Evolutionary conservation across 1,140 invertebrate genomes (phyloP), one percentile per base, ranked within the genome.

Genomic region (Lysiphlebus fabarum): DNA sequence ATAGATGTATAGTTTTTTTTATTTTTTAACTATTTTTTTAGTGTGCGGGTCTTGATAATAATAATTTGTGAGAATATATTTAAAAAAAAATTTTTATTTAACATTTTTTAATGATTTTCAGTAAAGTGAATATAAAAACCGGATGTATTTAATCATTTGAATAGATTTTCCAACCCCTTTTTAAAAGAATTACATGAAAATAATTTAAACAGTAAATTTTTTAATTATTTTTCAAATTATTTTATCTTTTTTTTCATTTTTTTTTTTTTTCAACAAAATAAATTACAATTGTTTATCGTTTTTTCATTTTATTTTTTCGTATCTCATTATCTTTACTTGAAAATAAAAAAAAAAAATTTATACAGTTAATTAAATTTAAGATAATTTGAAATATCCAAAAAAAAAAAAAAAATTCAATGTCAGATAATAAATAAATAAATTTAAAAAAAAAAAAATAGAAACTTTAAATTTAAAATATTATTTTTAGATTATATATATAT

Each of bases 91-190:
- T 26, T 26, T 26, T 26, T 26, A 26, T 26, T 26, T 26, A 26
- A 12, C 38, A 14, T 57, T 38, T 12, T 48, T 41, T 57, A n/a
- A 57, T 17, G 43, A 56, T 36, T 45, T n/a, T 47, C 26, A 11
- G 38, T 40, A 8, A 48, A 17, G 54, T 54, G 45, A 55, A 7
- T 34, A 48, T 38, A 55, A n/a, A 50, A 37, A 60, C 58, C 58
- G 58, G 58, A 60, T 60, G 53, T 48, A 42, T 12, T 50, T 47
- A 14, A 38, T 58, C 56, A 47, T 58, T 55, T 41, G 55, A 60
- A 60, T 60, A 60, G 53, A 43, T 48, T 60, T 60, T 26, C 17
- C 44, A 42, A 41, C 53, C 53, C 53, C 51, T 33, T 36, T 11
- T 56, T 12, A n/a, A 40, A 49, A 40, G 37, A 57, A 38, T 41